Base-by-base conservation (phyloP, 2,888 invertebrate species). In the Tachystola acroxantha region DNA sequence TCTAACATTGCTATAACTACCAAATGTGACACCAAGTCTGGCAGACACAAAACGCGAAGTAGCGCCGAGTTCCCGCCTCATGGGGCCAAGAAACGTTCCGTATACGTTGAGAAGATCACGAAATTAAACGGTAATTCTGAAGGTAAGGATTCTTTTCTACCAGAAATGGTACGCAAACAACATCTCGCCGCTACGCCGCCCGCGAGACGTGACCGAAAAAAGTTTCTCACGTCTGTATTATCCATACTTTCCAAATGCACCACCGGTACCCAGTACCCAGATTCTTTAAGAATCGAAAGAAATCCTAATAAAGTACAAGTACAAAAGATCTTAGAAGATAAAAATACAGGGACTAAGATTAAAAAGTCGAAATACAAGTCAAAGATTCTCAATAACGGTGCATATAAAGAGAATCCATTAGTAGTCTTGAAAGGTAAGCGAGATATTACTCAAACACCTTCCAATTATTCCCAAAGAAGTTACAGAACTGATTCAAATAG, bases 101-200 rank as follows among this genome's bases (percentile, higher is more conserved):
- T 80, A 0, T 79, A 79, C 16, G 79, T 80, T 0, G 77, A 74
- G 36, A 76, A 71, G 28, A 2, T 36, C 3, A 27, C 19, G 3
- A 30, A 30, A 14, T 33, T 11, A 6, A 24, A n/a, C 4, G n/a
- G 9, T 24, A 24, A 24, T n/a, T 7, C 7, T 22, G 9, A 24
- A 24, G 24, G 24, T 24, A 24, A 24, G n/a, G n/a, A n/a, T n/a
- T n/a, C n/a, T n/a, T n/a, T n/a, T n/a, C n/a, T n/a, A n/a, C n/a
- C n/a, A n/a, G n/a, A n/a, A n/a, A n/a, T n/a, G n/a, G n/a, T n/a
- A n/a, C n/a, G n/a, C n/a, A n/a, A n/a, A n/a, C n/a, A n/a, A n/a
- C n/a, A n/a, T n/a, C n/a, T n/a, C n/a, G n/a, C n/a, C n/a, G n/a
- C n/a, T n/a, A n/a, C 66, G 0, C 48, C 52, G 0, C 45, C 58